Percentiles rank a stretch among this genome's conserved stretches.
Evolutionary conservation across 2,113 vertebrate genomes (phyloP).

Genomic region (Prunella himalayana): DNA sequence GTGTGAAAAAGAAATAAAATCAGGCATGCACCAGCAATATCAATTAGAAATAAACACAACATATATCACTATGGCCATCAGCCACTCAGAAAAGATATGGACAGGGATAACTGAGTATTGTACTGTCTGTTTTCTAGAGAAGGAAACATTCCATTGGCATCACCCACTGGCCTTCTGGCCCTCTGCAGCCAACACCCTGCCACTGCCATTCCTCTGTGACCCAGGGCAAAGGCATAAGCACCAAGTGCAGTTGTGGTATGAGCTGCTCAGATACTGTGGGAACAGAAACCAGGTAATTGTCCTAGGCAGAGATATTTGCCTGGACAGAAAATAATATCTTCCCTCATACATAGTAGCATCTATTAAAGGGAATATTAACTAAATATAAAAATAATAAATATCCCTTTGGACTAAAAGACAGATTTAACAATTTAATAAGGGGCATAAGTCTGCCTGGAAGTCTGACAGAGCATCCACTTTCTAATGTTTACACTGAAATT

Average conservation of each 20-base stretch:
- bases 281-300: not conserved
- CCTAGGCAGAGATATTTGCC: not conserved
- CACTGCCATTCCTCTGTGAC: not conserved
- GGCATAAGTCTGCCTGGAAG: not conserved
- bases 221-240: not conserved
- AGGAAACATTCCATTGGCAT: not conserved
- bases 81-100: not conserved
- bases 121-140: not conserved
- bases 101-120: not conserved
- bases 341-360: accelerated
- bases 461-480: not conserved
- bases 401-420: not conserved
- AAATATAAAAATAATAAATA: not conserved
- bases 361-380: not conserved
- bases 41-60: not conserved
- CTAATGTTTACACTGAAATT: not conserved
- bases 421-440: not conserved
- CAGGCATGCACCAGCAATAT: not conserved
- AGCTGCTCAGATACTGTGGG: not conserved
- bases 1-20: not conserved
- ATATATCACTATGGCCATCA: not conserved
- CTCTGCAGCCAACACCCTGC: not conserved
- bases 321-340: not conserved
- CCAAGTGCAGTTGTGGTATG: not conserved
- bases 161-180: not conserved